These are phyloP conservation scores for Mellivora capensis DNA, from an alignment of 2,113 vertebrate genomes.

Conservation along the genomic window DNA sequence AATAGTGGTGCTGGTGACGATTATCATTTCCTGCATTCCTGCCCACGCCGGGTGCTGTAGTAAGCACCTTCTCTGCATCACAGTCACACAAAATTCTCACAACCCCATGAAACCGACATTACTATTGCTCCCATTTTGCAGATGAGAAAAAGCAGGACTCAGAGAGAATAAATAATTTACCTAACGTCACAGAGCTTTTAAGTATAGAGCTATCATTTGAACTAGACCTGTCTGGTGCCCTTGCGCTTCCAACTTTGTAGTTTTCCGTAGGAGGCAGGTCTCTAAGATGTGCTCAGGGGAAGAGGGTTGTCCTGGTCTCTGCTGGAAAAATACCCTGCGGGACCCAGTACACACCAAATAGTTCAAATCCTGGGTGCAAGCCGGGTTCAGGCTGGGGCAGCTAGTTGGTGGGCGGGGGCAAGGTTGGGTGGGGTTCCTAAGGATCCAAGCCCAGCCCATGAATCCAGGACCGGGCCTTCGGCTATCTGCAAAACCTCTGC, in stretches of 20 bases:
- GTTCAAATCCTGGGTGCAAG: background rate
- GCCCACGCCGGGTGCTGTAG: background rate
- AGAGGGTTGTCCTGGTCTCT: background rate
- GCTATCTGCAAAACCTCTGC: background rate
- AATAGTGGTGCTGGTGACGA: background rate
- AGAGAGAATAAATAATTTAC: background rate
- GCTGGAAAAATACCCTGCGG: background rate
- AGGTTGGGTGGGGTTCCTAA: background rate
- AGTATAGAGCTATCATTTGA: background rate
- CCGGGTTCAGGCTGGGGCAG: background rate
- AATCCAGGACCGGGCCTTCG: background rate
- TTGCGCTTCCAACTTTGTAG: background rate
- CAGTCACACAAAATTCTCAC: background rate
- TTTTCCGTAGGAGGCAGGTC: background rate
- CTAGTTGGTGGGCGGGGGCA: too few species aligned
- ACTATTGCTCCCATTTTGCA: background rate
- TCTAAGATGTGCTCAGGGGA: background rate
- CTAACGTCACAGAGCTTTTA: background rate
- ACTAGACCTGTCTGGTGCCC: background rate
- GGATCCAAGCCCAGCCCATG: background rate
- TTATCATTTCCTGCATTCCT: background rate
- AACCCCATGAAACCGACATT: background rate
- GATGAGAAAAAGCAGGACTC: conserved; percentile 25
- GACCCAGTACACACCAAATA: background rate
- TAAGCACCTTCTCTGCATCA: background rate